phyloP scores from a whole-genome alignment of 2,797 vertebrate genomes.

The Melanotaenia maccullochi region DNA sequence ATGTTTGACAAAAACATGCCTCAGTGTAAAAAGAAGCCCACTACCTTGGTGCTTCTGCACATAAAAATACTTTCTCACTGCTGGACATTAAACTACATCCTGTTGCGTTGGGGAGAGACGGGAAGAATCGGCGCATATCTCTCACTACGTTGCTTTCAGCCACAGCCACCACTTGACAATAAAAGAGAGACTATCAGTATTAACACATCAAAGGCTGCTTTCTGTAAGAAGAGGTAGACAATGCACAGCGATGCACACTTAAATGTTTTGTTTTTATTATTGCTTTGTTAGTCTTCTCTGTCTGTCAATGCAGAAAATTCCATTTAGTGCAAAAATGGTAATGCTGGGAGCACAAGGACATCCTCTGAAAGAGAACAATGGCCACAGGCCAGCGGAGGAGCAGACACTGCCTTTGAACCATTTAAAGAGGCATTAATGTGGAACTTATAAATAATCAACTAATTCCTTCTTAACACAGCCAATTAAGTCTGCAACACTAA shows the following conservation, averaged over 20 bases:
- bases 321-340: constrained; percentile 92
- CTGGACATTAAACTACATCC: constrained; percentile 32
- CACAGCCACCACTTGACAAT: constrained; percentile 85
- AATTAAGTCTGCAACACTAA: constrained; percentile 79
- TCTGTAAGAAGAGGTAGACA: constrained; percentile 77
- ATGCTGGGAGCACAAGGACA: constrained; percentile 86
- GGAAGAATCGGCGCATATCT: constrained; percentile 55
- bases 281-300: constrained; percentile 77
- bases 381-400: constrained; percentile 80
- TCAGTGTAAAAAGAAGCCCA: constrained; percentile 1
- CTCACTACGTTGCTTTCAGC: constrained; percentile 57
- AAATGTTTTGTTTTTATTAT: constrained; percentile 84
- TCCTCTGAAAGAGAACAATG: constrained; percentile 87
- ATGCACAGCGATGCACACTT: constrained; percentile 87
- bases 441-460: constrained; percentile 90
- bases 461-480: constrained; percentile 81
- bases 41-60: constrained; percentile 10
- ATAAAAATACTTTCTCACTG: constrained; percentile 33
- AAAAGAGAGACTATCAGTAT: constrained; percentile 83
- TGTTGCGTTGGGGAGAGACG: constrained; percentile 31
- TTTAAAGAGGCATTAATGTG: constrained; percentile 86
- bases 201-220: constrained; percentile 94
- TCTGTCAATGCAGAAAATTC: constrained; percentile 90
- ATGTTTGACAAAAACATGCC: background rate
- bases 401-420: constrained; percentile 88